phyloP scores from a whole-genome alignment of 2,113 vertebrate genomes.

The Motacilla tschutschensis region DNA sequence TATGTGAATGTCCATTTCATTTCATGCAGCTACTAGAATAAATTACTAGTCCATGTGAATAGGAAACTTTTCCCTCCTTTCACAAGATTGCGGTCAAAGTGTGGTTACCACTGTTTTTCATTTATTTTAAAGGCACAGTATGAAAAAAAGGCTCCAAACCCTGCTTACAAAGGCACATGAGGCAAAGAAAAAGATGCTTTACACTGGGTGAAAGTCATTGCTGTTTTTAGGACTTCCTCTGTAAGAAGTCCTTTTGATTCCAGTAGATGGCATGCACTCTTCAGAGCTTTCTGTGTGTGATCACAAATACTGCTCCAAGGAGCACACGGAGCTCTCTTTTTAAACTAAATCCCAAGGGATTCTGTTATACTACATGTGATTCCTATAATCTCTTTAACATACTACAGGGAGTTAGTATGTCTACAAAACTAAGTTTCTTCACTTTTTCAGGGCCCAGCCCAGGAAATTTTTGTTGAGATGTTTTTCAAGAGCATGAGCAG shows the following conservation, averaged over 20 bases:
- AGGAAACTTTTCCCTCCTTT: neutral
- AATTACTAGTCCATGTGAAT: neutral
- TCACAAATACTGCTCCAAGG: slow-evolving; percentile 1
- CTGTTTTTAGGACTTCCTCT: slow-evolving; percentile 11
- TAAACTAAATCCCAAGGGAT: neutral
- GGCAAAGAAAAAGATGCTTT: neutral
- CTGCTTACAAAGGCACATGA: neutral
- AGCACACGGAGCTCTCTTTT: neutral
- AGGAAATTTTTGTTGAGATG: neutral
- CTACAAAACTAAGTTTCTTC: neutral
- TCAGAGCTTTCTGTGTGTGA: neutral
- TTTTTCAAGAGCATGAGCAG: neutral
- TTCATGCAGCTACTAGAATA: neutral
- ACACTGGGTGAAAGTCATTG: neutral
- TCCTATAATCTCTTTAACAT: neutral
- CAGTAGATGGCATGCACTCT: slow-evolving; percentile 59
- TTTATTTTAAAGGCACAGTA: neutral
- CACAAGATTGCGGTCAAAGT: neutral
- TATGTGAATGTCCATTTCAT: neutral
- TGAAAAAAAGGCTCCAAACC: neutral
- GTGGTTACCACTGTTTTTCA: neutral
- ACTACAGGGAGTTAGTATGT: neutral
- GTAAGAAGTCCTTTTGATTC: neutral
- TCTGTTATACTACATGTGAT: neutral
- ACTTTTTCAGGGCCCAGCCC: neutral